Conservation (phyloP, 2,797 vertebrate species). For the Neostethus bicornis region DNA sequence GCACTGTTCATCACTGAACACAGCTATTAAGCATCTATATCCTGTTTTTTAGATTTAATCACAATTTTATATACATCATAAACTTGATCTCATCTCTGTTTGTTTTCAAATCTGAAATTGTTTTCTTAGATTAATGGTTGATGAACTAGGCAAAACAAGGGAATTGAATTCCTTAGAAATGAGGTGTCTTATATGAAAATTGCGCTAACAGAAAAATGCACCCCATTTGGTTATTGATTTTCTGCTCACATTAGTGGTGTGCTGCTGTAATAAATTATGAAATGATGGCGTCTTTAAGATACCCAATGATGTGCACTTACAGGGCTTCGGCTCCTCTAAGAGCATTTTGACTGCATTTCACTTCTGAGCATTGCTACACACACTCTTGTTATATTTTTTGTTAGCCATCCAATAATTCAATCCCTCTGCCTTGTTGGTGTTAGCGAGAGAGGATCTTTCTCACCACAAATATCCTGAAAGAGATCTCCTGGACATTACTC, state of each 20-base stretch:
- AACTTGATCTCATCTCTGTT: too few species aligned
- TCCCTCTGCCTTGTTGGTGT: slow-evolving; percentile 25
- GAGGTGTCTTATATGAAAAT: slow-evolving; percentile 1
- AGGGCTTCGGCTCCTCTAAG: slow-evolving; percentile 15
- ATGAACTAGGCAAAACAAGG: neutral
- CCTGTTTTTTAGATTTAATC: neutral
- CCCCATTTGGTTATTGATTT: neutral
- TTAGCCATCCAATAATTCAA: slow-evolving; percentile 19
- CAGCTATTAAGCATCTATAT: neutral
- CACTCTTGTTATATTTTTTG: slow-evolving; percentile 20
- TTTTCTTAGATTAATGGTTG: neutral
- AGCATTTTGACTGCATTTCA: slow-evolving; percentile 9
- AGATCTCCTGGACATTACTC: slow-evolving; percentile 24
- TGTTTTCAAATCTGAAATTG: neutral
- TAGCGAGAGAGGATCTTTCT: slow-evolving; percentile 25
- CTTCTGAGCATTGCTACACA: slow-evolving; percentile 3
- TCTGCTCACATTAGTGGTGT: neutral
- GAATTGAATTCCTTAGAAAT: neutral
- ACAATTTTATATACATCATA: neutral
- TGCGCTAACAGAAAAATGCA: neutral
- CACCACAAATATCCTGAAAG: slow-evolving; percentile 27
- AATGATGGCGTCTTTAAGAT: neutral
- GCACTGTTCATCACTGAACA: neutral
- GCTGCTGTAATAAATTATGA: slow-evolving; percentile 1
- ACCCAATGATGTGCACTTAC: slow-evolving; percentile 18